A percentile compares a stretch with the other conserved stretches of the same genome.
These are phyloP conservation scores for Baccha elongata DNA, from an alignment of 2,888 invertebrate species.

Conservation along the genomic window DNA sequence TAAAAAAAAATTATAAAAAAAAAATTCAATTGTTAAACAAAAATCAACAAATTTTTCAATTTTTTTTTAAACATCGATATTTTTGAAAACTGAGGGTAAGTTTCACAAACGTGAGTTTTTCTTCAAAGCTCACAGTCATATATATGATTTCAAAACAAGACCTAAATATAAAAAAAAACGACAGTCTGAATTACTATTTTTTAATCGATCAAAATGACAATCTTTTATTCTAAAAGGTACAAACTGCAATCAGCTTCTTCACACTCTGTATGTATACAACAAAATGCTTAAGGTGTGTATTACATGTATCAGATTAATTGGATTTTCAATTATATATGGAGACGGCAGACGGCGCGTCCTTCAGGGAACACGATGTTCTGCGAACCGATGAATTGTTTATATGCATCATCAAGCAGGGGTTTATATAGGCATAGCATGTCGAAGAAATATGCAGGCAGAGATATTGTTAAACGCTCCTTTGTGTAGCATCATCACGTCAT, in stretches of 20 bases:
- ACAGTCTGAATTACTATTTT: background rate
- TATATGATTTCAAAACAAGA: too few relatives aligned
- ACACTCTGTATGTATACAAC: conserved; percentile 19
- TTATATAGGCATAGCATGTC: conserved; percentile 19
- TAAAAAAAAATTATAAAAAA: too few relatives aligned
- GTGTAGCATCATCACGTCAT: conserved; percentile 42
- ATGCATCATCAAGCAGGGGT: conserved; percentile 53
- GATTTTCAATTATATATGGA: conserved; percentile 73
- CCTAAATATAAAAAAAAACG: too few relatives aligned
- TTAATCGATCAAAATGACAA: conserved; percentile 1
- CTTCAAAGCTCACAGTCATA: too few relatives aligned
- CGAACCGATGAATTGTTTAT: conserved; percentile 74
- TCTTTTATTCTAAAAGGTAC: background rate
- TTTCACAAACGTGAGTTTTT: too few relatives aligned
- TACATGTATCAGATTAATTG: conserved; percentile 73
- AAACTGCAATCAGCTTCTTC: conserved; percentile 21
- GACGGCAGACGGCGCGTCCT: conserved; percentile 45
- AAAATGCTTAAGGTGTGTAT: conserved; percentile 49
- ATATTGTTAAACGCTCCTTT: conserved; percentile 56
- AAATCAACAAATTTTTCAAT: too few relatives aligned
- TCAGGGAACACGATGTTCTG: conserved; percentile 60
- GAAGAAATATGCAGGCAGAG: background rate
- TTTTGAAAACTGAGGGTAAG: too few relatives aligned
- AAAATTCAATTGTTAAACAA: too few relatives aligned
- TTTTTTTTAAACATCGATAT: too few relatives aligned